phyloP scores from a whole-genome alignment of 2,797 vertebrate genomes.

The Picus viridis region DNA sequence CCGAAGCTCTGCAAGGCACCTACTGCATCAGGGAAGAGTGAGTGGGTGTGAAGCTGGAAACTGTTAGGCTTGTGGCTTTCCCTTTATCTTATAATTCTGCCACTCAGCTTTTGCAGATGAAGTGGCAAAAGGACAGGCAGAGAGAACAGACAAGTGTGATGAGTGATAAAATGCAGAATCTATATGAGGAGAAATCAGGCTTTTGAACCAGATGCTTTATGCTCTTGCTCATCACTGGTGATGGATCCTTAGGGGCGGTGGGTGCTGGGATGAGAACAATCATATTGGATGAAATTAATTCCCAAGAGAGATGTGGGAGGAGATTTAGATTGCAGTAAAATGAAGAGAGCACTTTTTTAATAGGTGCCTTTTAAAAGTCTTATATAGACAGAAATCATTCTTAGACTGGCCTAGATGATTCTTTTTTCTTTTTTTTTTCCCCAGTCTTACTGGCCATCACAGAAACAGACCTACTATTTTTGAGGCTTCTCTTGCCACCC shows the following conservation, averaged over 20 bases:
- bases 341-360: not conserved
- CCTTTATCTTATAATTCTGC: not conserved
- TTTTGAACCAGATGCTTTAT: not conserved
- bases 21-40: not conserved
- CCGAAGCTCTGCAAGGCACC: not conserved
- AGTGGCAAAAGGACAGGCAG: not conserved
- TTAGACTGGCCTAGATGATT: not conserved
- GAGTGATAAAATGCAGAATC: not conserved
- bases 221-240: not conserved
- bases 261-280: not conserved
- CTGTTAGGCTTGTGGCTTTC: not conserved
- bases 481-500: not conserved
- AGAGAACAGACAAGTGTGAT: not conserved
- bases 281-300: not conserved
- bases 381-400: not conserved
- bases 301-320: not conserved
- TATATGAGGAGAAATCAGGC: not conserved
- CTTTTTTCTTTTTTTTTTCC: not conserved
- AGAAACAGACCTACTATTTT: not conserved
- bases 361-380: not conserved
- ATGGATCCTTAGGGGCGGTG: not conserved
- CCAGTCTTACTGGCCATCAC: not conserved
- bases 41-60: not conserved
- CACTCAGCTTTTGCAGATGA: not conserved
- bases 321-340: not conserved